Evolutionary conservation across 2,888 invertebrate species (phyloP), one percentile per base, ranked within the genome.

Genomic region (Spicauda simplicius): DNA sequence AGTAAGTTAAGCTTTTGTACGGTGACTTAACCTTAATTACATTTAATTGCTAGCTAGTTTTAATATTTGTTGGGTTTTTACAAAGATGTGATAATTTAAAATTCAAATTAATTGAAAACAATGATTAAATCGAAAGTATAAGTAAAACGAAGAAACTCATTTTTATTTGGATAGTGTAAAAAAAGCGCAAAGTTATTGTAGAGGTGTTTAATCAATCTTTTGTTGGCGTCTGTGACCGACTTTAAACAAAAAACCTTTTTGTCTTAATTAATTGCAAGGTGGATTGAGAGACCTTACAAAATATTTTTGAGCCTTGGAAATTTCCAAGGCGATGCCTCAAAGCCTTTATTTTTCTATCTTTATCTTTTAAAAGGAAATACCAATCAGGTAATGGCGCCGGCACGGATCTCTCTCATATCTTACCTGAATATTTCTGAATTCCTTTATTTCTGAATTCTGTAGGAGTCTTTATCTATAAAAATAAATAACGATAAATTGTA

Each of bases 291-390:
- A 8, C 45, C 14, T 48, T 59, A 48, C 48, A 48, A 45, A 59
- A 59, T 59, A 59, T 25, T 59, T 10, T 59, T 33, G 30, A 60
- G 30, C 14, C 16, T 50, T 5, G 14, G 1, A 52, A 30, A 59
- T 16, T 16, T 50, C 18, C 60, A 18, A 16, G 30, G 30, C 60
- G 60, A 18, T 14, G 54, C 5, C 20, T 45, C 20, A 30, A 41
- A 25, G 30, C 30, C 55, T 25, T 45, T 45, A 45, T n/a, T 45
- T 45, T 1, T 53, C 14, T 48, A 20, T n/a, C 41, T 62, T 62
- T 62, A 62, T 55, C 63, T 63, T 63, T 62, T 54, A 63, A 60
- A 48, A 55, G 63, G 12, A 63, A 63, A 63, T 20, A 63, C 55
- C 48, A 63, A 63, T 63, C 63, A 30, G 25, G 45, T 63, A 63